These are phyloP conservation scores for Sula dactylatra DNA, from an alignment of 2,113 vertebrate genomes.

Conservation along the genomic window DNA sequence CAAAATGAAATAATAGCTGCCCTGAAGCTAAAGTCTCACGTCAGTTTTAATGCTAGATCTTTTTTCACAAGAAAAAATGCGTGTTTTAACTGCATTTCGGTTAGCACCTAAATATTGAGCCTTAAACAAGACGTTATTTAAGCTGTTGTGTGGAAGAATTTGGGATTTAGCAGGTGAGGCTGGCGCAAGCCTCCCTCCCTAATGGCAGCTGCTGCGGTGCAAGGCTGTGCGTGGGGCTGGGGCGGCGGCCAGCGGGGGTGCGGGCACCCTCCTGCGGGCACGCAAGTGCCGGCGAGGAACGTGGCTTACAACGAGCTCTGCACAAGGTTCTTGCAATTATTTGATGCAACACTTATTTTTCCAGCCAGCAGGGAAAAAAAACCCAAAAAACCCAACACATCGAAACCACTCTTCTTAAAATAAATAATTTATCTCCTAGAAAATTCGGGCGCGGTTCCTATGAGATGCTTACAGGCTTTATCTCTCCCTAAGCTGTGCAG, in stretches of 20 bases:
- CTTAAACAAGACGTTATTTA: neutral
- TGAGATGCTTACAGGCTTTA: accelerated
- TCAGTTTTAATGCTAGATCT: neutral
- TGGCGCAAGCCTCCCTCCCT: neutral
- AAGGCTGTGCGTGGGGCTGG: neutral
- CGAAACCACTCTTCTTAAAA: neutral
- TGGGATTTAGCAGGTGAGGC: neutral
- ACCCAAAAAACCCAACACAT: neutral
- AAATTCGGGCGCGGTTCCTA: no score
- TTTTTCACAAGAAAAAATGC: neutral
- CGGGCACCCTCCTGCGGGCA: no score
- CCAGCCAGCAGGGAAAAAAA: neutral
- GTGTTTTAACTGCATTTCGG: neutral
- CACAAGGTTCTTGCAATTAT: neutral
- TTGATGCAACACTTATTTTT: neutral
- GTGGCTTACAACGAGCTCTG: accelerated
- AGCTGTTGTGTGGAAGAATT: no score
- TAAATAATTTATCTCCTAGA: neutral
- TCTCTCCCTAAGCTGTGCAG: neutral
- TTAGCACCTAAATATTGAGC: neutral
- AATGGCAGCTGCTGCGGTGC: neutral
- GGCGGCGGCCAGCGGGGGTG: neutral
- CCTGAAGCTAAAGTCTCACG: neutral
- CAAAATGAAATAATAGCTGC: neutral
- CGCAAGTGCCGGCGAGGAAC: neutral